phyloP scores from a whole-genome alignment of 2,113 vertebrate species.

The Triplophysa tibetana region DNA sequence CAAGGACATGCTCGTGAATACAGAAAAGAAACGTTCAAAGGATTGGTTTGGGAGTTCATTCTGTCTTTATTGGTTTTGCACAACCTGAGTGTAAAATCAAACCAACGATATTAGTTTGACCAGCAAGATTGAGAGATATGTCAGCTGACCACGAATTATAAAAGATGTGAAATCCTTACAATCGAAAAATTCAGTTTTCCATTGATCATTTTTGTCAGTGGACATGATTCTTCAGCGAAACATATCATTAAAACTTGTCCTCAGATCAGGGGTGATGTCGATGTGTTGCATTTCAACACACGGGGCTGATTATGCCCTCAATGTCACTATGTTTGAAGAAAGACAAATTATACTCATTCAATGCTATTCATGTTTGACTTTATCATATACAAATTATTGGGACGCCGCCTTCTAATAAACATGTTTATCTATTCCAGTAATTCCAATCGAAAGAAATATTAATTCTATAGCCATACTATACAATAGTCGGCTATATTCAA shows the following conservation, averaged over 20 bases:
- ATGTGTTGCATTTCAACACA: neutral
- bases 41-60: neutral
- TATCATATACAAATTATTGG: neutral
- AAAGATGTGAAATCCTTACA: neutral
- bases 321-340: neutral
- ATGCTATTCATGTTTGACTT: neutral
- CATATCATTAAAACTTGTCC: neutral
- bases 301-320: neutral
- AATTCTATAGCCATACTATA: too few species aligned
- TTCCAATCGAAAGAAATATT: too few species aligned
- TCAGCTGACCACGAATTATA: neutral
- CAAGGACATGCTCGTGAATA: slow-evolving; percentile 21
- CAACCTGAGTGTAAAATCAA: neutral
- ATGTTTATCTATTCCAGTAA: too few species aligned
- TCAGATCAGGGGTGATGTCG: slow-evolving; percentile 10
- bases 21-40: neutral
- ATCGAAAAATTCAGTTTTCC: neutral
- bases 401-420: too few species aligned
- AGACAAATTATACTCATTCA: neutral
- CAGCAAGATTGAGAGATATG: neutral
- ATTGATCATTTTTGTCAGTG: neutral
- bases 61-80: neutral
- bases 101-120: neutral
- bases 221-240: neutral
- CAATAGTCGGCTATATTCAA: too few species aligned